phyloP scores from a whole-genome alignment of 2,888 invertebrate genomes.

The Dysmachus trigonus region DNA sequence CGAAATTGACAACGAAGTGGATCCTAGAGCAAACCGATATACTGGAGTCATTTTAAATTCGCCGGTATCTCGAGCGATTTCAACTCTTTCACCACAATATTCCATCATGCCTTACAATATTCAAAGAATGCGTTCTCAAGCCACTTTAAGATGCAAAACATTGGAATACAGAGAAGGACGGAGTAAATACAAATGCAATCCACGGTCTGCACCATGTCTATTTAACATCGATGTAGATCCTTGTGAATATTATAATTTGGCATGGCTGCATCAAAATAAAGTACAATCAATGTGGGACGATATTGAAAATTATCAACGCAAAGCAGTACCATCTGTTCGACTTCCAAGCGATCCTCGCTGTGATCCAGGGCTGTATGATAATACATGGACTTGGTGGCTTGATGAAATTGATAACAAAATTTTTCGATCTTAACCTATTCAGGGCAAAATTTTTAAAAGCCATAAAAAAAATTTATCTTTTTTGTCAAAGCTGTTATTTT shows the following conservation, averaged over 20 bases:
- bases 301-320: conserved; percentile 63
- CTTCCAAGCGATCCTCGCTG: conserved; percentile 67
- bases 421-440: neutral
- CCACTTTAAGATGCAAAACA: conserved; percentile 55
- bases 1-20: conserved; percentile 53
- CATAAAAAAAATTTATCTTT: neutral
- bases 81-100: conserved; percentile 43
- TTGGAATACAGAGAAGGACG: conserved; percentile 44
- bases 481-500: neutral
- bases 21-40: conserved; percentile 57
- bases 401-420: conserved; percentile 55
- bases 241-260: conserved; percentile 65
- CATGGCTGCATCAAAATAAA: conserved; percentile 55
- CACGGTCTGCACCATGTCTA: conserved; percentile 62
- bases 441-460: neutral
- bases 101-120: conserved; percentile 19
- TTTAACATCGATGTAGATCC: conserved; percentile 68
- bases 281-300: conserved; percentile 63
- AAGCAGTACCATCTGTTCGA: conserved; percentile 62
- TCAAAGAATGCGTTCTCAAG: conserved; percentile 53
- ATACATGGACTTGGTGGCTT: conserved; percentile 71
- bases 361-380: conserved; percentile 67
- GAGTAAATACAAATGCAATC: conserved; percentile 56
- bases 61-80: conserved; percentile 52
- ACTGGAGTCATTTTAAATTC: conserved; percentile 54